Evolutionary conservation across 2,797 vertebrate species (phyloP), one percentile per base, ranked within the genome.

Genomic region (Anguilla marmorata): DNA sequence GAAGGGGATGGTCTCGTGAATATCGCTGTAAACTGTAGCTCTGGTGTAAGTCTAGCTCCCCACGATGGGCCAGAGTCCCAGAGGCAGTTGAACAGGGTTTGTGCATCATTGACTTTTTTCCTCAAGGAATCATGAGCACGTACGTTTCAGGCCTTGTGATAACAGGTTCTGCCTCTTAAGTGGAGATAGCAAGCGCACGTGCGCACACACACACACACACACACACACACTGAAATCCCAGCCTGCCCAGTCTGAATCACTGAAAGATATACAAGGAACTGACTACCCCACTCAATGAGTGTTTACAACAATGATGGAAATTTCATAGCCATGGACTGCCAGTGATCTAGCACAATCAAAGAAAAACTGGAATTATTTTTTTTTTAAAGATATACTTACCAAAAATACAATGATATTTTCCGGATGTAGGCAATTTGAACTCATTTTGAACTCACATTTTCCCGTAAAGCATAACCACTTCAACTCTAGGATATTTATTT

Each of bases 181-280:
- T 9, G 11, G 7, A 58, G 24, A 27, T 58, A 85, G 19, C 85
- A 66, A 21, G 24, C 56, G 30, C 27, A 27, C 16, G 37, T 48
- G 60, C 54, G 79, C 48, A 45, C 30, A 63, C 84, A 76, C 69
- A 33, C n/a, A 21, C 33, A 54, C 66, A 85, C 69, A 74, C 7
- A 1, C 21, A 69, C 1, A 27, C 24, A 27, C 24, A 9, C 63
- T 45, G 41, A 45, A 90, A 87, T 88, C 93, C 89, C 92, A 88
- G 93, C 88, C 48, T 74, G 14, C 33, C 30, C 14, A 72, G 63
- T 85, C 58, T n/a, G 41, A 45, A 48, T 66, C 9, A 21, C 37
- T 66, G 50, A 88, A 52, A 45, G 27, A 74, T 16, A 27, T 3
- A 8, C 4, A 19, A 33, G 74, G 41, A 86, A 82, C 8, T 82